Base-by-base conservation (phyloP, 2,888 invertebrate species). In the Bellardia bayeri region DNA sequence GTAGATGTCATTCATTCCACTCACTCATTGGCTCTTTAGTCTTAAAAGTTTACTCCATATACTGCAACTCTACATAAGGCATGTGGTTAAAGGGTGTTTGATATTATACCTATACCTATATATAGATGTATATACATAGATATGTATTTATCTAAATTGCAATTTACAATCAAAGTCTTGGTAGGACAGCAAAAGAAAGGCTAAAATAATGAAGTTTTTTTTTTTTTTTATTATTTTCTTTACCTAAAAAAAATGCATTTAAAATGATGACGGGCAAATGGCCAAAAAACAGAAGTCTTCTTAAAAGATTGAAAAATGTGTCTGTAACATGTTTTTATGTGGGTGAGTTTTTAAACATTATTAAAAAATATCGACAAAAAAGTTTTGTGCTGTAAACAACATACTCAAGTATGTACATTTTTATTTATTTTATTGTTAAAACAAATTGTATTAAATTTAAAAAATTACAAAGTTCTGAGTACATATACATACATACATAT, bases 141-240 rank as follows among this genome's bases (percentile, higher is more conserved):
- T 4, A 45, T 16, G 74, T 68, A 80, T 81, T 85, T 85, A 85
- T 81, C 85, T 71, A 85, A 85, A 85, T 85, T 85, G 81, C 85
- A 85, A 85, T 85, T 85, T 85, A 85, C 76, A 76, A 85, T 76
- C 85, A 76, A 75, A 71, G 40, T 81, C 45, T 23, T 72, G 51
- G 23, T 40, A n/a, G 37, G 9, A 63, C 45, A 37, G 37, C 8
- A 5, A 37, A 69, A 14, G 42, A 58, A 64, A 40, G 14, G 23
- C 51, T 40, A 40, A 76, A 76, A 76, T 64, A 76, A 64, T 75
- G 63, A 42, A 61, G 61, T 74, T 75, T 75, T 74, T 40, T 63
- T 9, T 13, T 72, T 23, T 58, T 30, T 6, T 1, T 30, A 33
- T 58, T 13, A 6, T 30, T 58, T 16, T 7, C 30, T 71, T 76